Conservation (phyloP, 2,797 vertebrate species). For the Setipinna tenuifilis region DNA sequence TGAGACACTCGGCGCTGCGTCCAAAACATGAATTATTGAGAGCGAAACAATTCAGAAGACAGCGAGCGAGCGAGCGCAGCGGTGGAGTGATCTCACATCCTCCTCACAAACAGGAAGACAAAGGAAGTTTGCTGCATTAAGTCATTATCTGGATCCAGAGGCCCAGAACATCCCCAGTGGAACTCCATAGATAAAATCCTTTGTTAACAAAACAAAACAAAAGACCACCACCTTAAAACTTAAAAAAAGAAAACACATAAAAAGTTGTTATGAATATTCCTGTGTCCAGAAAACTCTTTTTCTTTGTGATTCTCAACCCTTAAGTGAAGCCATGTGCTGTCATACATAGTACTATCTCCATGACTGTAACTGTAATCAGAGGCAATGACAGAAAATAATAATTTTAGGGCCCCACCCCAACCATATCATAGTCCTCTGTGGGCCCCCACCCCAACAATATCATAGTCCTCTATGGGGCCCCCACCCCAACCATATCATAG, state of each 20-base stretch:
- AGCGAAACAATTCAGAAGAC: conserved; percentile 56
- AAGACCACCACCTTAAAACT: neutral
- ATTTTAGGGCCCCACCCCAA: too few species aligned
- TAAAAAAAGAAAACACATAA: neutral
- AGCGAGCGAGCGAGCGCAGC: conserved; percentile 55
- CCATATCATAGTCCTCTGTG: too few species aligned
- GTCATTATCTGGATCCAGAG: neutral
- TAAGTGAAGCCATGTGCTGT: neutral
- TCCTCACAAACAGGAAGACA: neutral
- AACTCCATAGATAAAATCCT: neutral
- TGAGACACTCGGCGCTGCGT: conserved; percentile 49
- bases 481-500: too few species aligned
- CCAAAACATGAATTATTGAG: conserved; percentile 66
- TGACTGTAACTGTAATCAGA: too few species aligned
- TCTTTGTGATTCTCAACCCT: neutral
- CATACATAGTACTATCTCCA: too few species aligned
- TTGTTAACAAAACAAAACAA: neutral
- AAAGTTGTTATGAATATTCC: neutral
- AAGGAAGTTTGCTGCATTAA: neutral
- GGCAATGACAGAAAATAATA: too few species aligned
- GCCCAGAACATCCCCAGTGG: neutral
- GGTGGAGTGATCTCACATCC: conserved; percentile 40
- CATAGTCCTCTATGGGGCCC: too few species aligned
- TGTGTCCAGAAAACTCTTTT: neutral
- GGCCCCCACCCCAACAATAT: too few species aligned